Evolutionary conservation across 2,888 invertebrate genomes (phyloP), one percentile per base, ranked within the genome.

Genomic region (Chloromyia formosa): DNA sequence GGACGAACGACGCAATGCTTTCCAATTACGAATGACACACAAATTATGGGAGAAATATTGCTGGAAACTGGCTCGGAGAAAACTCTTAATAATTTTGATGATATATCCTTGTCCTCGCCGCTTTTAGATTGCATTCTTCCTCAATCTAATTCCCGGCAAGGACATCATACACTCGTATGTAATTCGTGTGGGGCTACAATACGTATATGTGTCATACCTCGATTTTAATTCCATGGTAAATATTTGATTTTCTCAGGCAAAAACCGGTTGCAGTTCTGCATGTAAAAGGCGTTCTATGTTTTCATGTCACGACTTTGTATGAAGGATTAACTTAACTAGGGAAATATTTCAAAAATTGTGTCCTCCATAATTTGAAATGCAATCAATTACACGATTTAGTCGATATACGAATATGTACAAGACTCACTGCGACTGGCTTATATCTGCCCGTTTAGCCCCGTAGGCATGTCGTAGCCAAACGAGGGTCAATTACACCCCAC

Each of bases 351-450:
- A 66, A 66, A 35, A 66, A 66, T 22, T 66, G 49, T 20, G 23
- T 71, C 58, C 58, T 27, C 71, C 20, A 12, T 71, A 71, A 71
- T 71, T 71, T 71, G 10, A 56, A 71, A 71, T 56, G 71, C 71
- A 71, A 71, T 71, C 71, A 71, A 71, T 71, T 71, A 71, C 69
- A 69, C 71, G 71, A 71, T 58, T 71, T 56, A 58, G 56, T 42
- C 71, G 5, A n/a, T 49, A 49, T 12, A n/a, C 49, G 49, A n/a
- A 49, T 49, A 35, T 35, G 27, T 35, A 35, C n/a, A n/a, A n/a
- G n/a, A n/a, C n/a, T n/a, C n/a, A n/a, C n/a, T n/a, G n/a, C n/a
- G 27, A 7, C 7, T 35, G 27, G 27, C 27, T 35, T 7, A 4
- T 35, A 35, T 35, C 7, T 2, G 2, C 7, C 7, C 27, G 27